Base-by-base conservation (phyloP, 2,888 invertebrate genomes). In the Cactoblastis cactorum region DNA sequence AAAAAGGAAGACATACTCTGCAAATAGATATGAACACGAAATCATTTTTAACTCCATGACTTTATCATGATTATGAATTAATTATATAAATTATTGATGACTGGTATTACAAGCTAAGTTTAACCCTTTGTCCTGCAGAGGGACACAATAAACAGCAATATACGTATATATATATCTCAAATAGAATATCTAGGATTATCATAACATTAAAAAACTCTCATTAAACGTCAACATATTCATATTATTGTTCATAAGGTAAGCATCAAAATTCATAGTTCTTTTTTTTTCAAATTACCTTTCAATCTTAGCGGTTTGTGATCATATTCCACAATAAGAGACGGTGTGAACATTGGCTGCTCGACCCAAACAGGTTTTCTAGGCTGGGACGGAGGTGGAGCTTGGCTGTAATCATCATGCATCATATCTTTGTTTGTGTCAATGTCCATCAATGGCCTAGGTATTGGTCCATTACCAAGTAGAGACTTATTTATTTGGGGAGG, bases 291-390 rank as follows among this genome's bases (percentile, higher is more conserved):
- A 65, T 89, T 90, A 92, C 92, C 88, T 87, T 88, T 87, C 57
- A 83, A 69, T 73, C 87, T 79, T 38, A 90, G 73, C 55, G 92
- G 83, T 74, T 92, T 93, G 75, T 94, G 94, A 59, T 93, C 92
- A 84, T 94, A 94, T 80, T 94, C 94, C 63, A 94, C 92, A 57
- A 94, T 92, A 66, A 92, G 89, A 35, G 91, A 87, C 57, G 94
- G 86, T 49, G 77, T 67, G 56, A 89, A 83, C 63, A 92, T 77
- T 54, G 89, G 89, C 58, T 91, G 90, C 53, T 90, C 82, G 47
- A 77, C 67, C 79, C 88, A 86, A 55, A 78, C 67, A 1, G 67
- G 71, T 53, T 59, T 71, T 17, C 58, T 51, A 11, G 69, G 65
- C 49, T 58, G 47, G 3, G 47, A 51, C 9, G 19, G 18, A 3